phyloP scores from a whole-genome alignment of 1,140 invertebrate species.

The Drosophila novamexicana region DNA sequence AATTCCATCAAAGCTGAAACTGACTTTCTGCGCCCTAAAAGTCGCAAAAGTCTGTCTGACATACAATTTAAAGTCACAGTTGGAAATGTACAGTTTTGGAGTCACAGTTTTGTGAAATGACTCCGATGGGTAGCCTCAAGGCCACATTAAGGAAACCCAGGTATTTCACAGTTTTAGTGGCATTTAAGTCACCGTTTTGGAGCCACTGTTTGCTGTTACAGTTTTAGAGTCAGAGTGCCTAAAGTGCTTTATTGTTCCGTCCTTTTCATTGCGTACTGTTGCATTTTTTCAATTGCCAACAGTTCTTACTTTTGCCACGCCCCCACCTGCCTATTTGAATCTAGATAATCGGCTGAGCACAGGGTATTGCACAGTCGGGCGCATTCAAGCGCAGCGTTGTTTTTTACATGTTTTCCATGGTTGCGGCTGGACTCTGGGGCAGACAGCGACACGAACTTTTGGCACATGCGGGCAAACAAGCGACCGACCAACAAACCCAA shows the following conservation, averaged over 20 bases:
- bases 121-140: not conserved
- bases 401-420: not conserved
- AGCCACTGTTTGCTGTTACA: not conserved
- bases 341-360: too few species aligned
- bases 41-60: too few species aligned
- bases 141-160: too few species aligned
- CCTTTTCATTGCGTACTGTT: too few species aligned
- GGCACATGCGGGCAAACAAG: conserved; percentile 52
- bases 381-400: not conserved
- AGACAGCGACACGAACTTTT: conserved; percentile 24
- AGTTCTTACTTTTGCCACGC: too few species aligned
- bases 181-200: not conserved
- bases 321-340: too few species aligned
- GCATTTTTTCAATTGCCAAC: too few species aligned
- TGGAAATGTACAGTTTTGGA: not conserved
- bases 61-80: not conserved
- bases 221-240: not conserved
- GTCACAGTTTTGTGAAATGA: not conserved
- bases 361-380: not conserved
- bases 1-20: too few species aligned
- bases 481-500: conserved; percentile 18
- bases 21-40: too few species aligned
- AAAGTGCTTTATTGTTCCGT: not conserved
- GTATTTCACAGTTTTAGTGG: too few species aligned
- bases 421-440: not conserved